These are phyloP conservation scores for Oligia fasciuncula DNA, from an alignment of 2,888 invertebrate genomes.

Conservation along the genomic window DNA sequence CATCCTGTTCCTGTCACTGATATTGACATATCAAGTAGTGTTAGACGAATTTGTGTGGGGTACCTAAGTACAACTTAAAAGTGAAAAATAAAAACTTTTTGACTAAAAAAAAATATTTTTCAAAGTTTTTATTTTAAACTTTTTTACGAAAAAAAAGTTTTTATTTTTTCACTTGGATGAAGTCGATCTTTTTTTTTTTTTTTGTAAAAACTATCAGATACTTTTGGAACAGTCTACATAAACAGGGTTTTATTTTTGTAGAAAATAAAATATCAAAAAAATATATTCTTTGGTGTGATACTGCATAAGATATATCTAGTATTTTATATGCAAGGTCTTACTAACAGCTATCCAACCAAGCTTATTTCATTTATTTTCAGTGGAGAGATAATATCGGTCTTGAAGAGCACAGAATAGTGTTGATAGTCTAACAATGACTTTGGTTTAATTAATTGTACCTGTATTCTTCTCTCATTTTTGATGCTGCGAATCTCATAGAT, in stretches of 20 bases:
- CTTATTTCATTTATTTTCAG: background rate
- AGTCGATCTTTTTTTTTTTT: no score
- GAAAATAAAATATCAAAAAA: background rate
- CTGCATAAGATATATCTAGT: background rate
- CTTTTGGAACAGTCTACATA: background rate
- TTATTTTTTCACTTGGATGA: no score
- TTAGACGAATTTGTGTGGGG: no score
- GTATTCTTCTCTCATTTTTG: conserved; percentile 96
- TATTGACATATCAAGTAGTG: no score
- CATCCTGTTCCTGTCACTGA: no score
- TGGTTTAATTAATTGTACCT: conserved; percentile 79
- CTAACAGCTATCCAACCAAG: background rate
- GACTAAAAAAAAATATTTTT: no score
- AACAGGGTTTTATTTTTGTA: background rate
- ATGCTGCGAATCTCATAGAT: conserved; percentile 97
- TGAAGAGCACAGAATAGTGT: background rate
- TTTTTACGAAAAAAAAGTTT: no score
- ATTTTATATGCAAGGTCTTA: background rate
- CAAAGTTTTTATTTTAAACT: no score
- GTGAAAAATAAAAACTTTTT: no score
- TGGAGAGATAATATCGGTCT: background rate
- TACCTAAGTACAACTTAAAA: no score
- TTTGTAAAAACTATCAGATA: no score
- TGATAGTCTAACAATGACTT: background rate
- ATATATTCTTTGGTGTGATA: background rate